Conservation (phyloP, 2,888 invertebrate species). For the Parnassius smintheus region DNA sequence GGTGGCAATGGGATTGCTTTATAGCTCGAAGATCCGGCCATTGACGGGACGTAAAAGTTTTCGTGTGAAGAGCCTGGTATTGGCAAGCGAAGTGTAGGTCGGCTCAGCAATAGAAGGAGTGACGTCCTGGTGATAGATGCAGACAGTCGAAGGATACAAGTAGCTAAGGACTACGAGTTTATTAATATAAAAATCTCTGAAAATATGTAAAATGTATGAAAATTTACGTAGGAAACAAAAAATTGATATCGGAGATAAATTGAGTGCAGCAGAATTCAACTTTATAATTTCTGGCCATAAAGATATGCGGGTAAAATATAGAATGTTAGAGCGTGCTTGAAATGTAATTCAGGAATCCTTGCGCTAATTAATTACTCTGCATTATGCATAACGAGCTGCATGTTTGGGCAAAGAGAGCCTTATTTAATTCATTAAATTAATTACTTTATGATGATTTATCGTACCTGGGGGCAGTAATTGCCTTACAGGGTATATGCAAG, state of each 20-base stretch:
- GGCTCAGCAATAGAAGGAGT: no score
- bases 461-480: constrained; percentile 4
- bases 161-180: no score
- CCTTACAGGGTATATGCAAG: constrained; percentile 8
- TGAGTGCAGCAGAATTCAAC: background rate
- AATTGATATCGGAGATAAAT: constrained; percentile 2
- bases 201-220: no score
- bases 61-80: no score
- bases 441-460: constrained; percentile 19
- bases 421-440: constrained; percentile 20
- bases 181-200: no score
- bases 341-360: constrained; percentile 8
- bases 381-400: constrained; percentile 16
- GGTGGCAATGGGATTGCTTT: no score
- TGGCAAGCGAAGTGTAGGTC: no score
- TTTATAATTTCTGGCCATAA: background rate
- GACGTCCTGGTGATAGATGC: no score
- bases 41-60: no score
- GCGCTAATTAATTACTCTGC: constrained; percentile 15
- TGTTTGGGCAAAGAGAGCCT: constrained; percentile 15
- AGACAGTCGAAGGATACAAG: no score
- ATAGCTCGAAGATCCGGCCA: no score
- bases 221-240: background rate
- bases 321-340: background rate
- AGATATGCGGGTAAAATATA: constrained; percentile 1